phyloP scores from a whole-genome alignment of 2,888 invertebrate genomes.

The Acleris literana region DNA sequence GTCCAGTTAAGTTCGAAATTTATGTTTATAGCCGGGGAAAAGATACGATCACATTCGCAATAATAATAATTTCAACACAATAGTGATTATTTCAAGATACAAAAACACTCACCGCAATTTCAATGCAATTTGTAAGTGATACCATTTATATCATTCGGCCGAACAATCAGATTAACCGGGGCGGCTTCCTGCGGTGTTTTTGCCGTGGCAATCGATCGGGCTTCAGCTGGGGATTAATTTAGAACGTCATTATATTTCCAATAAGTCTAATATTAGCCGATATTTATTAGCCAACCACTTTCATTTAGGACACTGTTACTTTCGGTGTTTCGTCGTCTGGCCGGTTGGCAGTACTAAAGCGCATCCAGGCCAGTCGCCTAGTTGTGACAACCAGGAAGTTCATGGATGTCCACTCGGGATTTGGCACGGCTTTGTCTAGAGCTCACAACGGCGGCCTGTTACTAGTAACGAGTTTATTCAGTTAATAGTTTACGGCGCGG shows the following conservation, averaged over 20 bases:
- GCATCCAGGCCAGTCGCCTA: slow-evolving; percentile 31
- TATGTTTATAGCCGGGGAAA: slow-evolving; percentile 16
- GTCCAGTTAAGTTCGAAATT: slow-evolving; percentile 21
- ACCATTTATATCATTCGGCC: slow-evolving; percentile 59
- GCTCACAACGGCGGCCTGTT: slow-evolving; percentile 11
- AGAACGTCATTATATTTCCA: slow-evolving; percentile 53
- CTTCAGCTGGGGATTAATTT: slow-evolving; percentile 52
- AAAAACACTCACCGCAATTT: slow-evolving; percentile 64
- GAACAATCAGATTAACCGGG: slow-evolving; percentile 47
- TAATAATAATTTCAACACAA: slow-evolving; percentile 48
- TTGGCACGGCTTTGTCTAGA: slow-evolving; percentile 62
- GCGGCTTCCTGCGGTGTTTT: slow-evolving; percentile 48
- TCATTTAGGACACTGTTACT: slow-evolving; percentile 27
- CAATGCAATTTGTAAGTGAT: slow-evolving; percentile 50
- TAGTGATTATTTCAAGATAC: slow-evolving; percentile 43
- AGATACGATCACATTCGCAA: slow-evolving; percentile 28
- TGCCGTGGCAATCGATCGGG: slow-evolving; percentile 47
- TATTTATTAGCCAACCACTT: slow-evolving; percentile 26
- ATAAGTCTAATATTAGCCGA: slow-evolving; percentile 62
- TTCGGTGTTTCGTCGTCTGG: slow-evolving; percentile 27
- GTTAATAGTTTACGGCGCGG: slow-evolving; percentile 23
- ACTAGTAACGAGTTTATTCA: slow-evolving; percentile 13
- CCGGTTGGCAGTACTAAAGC: slow-evolving; percentile 38
- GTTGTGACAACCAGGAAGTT: slow-evolving; percentile 56
- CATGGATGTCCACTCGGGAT: slow-evolving; percentile 48